Evolutionary conservation across 2,113 vertebrate genomes (phyloP).

Genomic region (Cephalopholis sonnerati): DNA sequence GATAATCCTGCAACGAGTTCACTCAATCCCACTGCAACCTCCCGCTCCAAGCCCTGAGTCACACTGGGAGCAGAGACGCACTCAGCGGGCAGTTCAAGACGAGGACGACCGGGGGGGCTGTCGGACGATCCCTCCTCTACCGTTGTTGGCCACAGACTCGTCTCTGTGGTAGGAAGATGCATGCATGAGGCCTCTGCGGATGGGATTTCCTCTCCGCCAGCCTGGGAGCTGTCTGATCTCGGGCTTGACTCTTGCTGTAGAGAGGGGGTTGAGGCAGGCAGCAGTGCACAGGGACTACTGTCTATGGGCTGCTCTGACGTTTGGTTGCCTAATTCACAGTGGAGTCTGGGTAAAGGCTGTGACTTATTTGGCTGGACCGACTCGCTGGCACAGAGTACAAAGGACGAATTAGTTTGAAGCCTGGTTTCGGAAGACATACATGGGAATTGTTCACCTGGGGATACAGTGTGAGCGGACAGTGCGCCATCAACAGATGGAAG

Average conservation of each 20-base stretch:
- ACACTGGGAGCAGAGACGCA: slow-evolving; percentile 10
- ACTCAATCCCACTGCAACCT: slow-evolving; percentile 21
- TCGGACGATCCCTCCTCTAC: slow-evolving; percentile 38
- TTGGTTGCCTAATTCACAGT: slow-evolving; percentile 50
- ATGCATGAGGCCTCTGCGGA: slow-evolving; percentile 24
- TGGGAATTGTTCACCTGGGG: slow-evolving; percentile 56
- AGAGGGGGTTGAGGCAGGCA: slow-evolving; percentile 4
- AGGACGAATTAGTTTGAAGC: slow-evolving; percentile 48
- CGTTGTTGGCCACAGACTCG: slow-evolving; percentile 26
- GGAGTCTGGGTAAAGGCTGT: slow-evolving; percentile 56
- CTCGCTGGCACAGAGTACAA: slow-evolving; percentile 51
- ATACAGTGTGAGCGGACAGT: slow-evolving; percentile 57
- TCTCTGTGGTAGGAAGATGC: slow-evolving; percentile 24
- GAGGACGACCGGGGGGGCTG: slow-evolving; percentile 18
- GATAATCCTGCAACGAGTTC: slow-evolving; percentile 35
- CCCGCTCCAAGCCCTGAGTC: slow-evolving; percentile 28
- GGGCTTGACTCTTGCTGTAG: slow-evolving; percentile 22
- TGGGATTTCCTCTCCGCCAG: slow-evolving; percentile 46
- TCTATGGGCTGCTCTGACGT: slow-evolving; percentile 43
- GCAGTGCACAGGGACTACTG: slow-evolving; percentile 25
- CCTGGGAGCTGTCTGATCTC: slow-evolving; percentile 54
- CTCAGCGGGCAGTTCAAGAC: slow-evolving; percentile 32
- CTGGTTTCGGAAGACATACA: slow-evolving; percentile 46
- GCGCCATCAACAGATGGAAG: slow-evolving; percentile 58
- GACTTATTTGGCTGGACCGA: slow-evolving; percentile 52